phyloP scores from a whole-genome alignment of 1,140 invertebrate genomes.

The Ceratina calcarata region DNA sequence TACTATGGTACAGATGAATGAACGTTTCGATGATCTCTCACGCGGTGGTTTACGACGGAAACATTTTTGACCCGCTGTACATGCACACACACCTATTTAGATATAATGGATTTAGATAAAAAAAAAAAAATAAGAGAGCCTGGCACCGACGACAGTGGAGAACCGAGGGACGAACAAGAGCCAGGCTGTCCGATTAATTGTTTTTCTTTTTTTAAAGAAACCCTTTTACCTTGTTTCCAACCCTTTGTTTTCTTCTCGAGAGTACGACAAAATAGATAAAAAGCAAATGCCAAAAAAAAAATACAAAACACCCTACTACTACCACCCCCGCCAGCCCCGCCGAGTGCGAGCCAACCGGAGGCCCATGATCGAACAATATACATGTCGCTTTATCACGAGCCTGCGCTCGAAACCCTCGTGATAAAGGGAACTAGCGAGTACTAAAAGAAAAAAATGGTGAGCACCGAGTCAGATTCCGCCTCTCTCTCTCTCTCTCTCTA shows the following conservation, averaged over 20 bases:
- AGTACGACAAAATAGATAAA: constrained; percentile 38
- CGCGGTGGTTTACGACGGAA: background rate
- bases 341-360: constrained; percentile 79
- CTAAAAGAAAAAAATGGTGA: constrained; percentile 74
- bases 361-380: constrained; percentile 62
- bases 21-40: background rate
- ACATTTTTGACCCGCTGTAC: constrained; percentile 47
- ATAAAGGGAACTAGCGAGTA: constrained; percentile 68
- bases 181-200: background rate
- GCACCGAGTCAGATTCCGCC: constrained; percentile 75
- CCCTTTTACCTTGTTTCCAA: background rate
- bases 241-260: constrained; percentile 5
- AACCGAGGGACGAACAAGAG: background rate
- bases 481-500: constrained; percentile 64
- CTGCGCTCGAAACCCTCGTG: constrained; percentile 66
- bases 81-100: constrained; percentile 28
- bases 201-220: background rate
- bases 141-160: constrained; percentile 10
- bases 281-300: background rate
- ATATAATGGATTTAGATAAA: background rate
- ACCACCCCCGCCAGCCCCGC: constrained; percentile 77
- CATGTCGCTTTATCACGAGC: constrained; percentile 67
- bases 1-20: constrained; percentile 35
- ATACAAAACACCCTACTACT: constrained; percentile 59
- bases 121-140: constrained; percentile 36